These are phyloP conservation scores for Etheostoma nigrum DNA, from an alignment of 2,797 vertebrate genomes.

Conservation along the genomic window DNA sequence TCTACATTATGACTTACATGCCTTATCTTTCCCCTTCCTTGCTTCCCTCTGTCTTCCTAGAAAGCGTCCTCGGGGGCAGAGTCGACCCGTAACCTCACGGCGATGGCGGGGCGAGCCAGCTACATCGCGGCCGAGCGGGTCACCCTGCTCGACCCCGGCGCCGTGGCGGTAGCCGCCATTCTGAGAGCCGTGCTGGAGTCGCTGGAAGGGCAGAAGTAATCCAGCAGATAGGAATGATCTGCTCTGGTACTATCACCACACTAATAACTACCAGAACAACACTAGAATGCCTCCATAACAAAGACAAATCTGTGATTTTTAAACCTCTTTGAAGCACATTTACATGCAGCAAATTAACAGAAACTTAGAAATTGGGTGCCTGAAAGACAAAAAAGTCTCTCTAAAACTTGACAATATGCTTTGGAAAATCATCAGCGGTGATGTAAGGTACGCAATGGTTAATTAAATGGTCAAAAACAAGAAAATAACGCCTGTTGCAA, in stretches of 20 bases:
- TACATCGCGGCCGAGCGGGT: conserved; percentile 89
- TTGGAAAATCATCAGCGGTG: background rate
- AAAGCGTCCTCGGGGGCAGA: conserved; percentile 88
- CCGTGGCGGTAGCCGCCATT: conserved; percentile 88
- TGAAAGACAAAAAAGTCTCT: background rate
- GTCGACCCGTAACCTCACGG: conserved; percentile 88
- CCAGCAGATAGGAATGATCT: background rate
- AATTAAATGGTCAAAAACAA: background rate
- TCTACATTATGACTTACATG: background rate
- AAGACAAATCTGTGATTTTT: background rate
- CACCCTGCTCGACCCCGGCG: conserved; percentile 91
- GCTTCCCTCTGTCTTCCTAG: conserved; percentile 70
- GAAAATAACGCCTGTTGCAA: background rate
- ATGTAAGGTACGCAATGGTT: background rate
- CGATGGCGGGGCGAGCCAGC: conserved; percentile 92
- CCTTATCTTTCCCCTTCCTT: too few relatives aligned
- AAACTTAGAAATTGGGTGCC: background rate
- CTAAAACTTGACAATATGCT: background rate
- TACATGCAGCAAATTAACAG: background rate
- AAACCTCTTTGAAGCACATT: background rate
- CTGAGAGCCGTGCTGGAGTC: conserved; percentile 84
- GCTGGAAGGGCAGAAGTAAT: conserved; percentile 66
- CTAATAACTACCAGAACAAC: background rate
- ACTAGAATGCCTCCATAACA: background rate
- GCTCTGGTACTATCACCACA: background rate